Evolutionary conservation across 2,797 vertebrate species (phyloP), one percentile per base, ranked within the genome.

Genomic region (Hydrolagus colliei): DNA sequence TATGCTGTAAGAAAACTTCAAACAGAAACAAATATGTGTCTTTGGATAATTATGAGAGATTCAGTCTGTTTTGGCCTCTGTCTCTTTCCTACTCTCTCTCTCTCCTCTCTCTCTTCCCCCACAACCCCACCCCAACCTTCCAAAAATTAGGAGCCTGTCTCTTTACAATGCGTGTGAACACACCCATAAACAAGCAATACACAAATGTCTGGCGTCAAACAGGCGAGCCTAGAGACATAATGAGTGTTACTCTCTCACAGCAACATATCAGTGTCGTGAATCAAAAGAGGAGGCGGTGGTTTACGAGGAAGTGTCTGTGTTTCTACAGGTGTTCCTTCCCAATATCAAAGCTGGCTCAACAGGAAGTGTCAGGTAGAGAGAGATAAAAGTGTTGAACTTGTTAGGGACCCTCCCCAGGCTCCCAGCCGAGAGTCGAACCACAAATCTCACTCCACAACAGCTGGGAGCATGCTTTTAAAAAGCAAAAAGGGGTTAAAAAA

Each of bases 251-350:
- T 35, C 65, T 84, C 71, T 63, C 67, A 67, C 79, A 82, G 35
- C 79, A 84, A 18, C 27, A 16, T 67, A n/a, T 71, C 79, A 84
- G 65, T 41, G 79, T 67, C 9, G 71, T 84, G 79, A 84, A 84
- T 84, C 79, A 84, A 95, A 95, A 95, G 94, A 93, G 92, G 89
- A 90, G 94, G 94, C 91, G 93, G 93, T 91, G 89, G 90, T 91
- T 92, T 88, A 87, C 86, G 85, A 94, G 94, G 94, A 95, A 94
- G 94, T 95, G 92, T 93, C 92, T 94, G 89, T 89, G 91, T 91
- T 95, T 94, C 93, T 94, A 94, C 94, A 95, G 94, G 94, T 95
- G 94, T 95, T 94, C 52, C 91, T 90, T 87, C 91, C 91, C 41
- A 52, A 92, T 93, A 95, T 95, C 94, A 95, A 95, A 95, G 94